Evolutionary conservation across 1,140 invertebrate species (phyloP), one percentile per base, ranked within the genome.

Genomic region (Theocolax elegans): DNA sequence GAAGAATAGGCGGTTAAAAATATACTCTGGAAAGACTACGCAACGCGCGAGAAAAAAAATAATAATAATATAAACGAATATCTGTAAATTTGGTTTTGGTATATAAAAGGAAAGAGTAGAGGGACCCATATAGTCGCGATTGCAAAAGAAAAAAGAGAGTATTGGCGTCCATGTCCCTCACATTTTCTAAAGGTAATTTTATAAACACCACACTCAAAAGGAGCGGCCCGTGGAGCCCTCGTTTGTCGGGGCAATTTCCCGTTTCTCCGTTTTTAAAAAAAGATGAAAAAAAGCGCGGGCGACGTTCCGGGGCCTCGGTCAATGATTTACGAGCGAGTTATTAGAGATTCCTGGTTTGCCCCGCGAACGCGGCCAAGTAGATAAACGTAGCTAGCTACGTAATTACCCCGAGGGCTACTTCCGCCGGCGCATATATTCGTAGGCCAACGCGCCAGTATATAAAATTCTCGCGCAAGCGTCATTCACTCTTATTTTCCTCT

Each of bases 191-290:
- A n/a, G n/a, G n/a, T 29, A 48, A 44, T n/a, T 31, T 44, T 38
- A 66, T 54, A 27, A 40, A 40, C 40, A 48, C 42, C 65, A 25
- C 48, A 48, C 44, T 35, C 42, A 15, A 40, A 54, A 38, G 25
- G 31, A 35, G 10, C 10, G 4, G 31, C 31, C 31, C 48, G 42
- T 44, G 46, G 29, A 25, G 40, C 53, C 51, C 35, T 42, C 40
- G 31, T 42, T 58, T 58, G 21, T 58, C 54, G 21, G 23, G 27
- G 60, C 59, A 40, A 59, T 72, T 77, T 76, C 73, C 75, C 73
- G 67, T 46, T 49, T 58, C 60, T 60, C 49, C 19, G 42, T 12
- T 12, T 17, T 9, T 1, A 58, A 58, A 58, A 40, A 42, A 35
- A 15, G 21, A 56, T 35, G 48, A 66, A 58, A 40, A 58, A 40